phyloP scores from a whole-genome alignment of 1,140 invertebrate species.

The Pachypsylla venusta region DNA sequence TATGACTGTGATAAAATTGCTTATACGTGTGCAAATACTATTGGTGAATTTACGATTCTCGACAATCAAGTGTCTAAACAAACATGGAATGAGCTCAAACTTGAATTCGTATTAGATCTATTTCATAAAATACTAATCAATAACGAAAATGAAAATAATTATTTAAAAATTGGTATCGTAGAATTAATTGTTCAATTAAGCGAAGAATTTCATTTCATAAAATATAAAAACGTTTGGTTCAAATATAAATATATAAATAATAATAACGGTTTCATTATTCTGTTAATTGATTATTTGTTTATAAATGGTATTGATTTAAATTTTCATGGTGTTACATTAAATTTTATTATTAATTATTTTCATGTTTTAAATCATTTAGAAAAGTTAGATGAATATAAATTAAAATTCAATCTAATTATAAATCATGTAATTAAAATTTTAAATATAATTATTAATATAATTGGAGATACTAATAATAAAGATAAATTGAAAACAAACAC shows the following conservation, averaged over 20 bases:
- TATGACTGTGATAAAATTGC: no score
- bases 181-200: no score
- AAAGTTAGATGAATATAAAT: neutral
- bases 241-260: neutral
- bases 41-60: no score
- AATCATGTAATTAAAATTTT: neutral
- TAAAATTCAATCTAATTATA: neutral
- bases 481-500: constrained; percentile 2
- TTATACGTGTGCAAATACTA: no score
- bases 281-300: neutral
- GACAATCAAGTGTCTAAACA: no score
- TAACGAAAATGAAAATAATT: no score
- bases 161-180: no score
- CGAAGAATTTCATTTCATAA: no score
- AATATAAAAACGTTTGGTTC: neutral
- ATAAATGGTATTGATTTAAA: neutral
- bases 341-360: no score
- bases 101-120: neutral
- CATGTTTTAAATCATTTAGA: no score
- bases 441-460: neutral
- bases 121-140: neutral
- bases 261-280: neutral
- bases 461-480: neutral
- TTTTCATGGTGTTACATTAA: no score
- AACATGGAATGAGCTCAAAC: no score